Evolutionary conservation across 2,888 invertebrate genomes (phyloP).

Genomic region (Pyrgus malvae): DNA sequence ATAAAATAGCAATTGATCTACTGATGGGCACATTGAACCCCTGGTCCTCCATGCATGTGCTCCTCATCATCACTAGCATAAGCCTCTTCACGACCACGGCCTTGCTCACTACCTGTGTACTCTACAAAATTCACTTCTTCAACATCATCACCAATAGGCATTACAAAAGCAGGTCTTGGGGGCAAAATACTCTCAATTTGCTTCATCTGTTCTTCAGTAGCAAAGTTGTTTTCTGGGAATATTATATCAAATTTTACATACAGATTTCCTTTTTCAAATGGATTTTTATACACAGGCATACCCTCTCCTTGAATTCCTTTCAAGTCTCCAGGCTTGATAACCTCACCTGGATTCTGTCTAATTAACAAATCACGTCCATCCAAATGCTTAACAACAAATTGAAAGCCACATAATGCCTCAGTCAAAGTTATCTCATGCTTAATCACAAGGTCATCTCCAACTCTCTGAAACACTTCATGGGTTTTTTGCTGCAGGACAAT

Average conservation of each 20-base stretch:
- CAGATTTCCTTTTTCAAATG: slow-evolving; percentile 93
- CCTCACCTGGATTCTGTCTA: slow-evolving; percentile 88
- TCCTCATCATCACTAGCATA: slow-evolving; percentile 86
- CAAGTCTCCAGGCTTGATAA: slow-evolving; percentile 91
- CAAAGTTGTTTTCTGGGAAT: slow-evolving; percentile 92
- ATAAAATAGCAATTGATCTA: slow-evolving; percentile 70
- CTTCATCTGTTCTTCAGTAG: slow-evolving; percentile 84
- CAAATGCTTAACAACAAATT: slow-evolving; percentile 91
- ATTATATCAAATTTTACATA: slow-evolving; percentile 92
- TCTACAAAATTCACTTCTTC: slow-evolving; percentile 93
- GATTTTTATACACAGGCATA: slow-evolving; percentile 93
- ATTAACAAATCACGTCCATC: slow-evolving; percentile 93
- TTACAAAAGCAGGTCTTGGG: slow-evolving; percentile 84
- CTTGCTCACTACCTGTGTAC: slow-evolving; percentile 84
- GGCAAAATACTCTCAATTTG: slow-evolving; percentile 89
- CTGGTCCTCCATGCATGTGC: slow-evolving; percentile 79
- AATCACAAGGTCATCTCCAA: slow-evolving; percentile 88
- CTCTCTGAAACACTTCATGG: slow-evolving; percentile 90
- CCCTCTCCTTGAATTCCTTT: slow-evolving; percentile 92
- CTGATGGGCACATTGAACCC: slow-evolving; percentile 92
- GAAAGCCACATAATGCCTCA: slow-evolving; percentile 95
- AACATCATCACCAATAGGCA: slow-evolving; percentile 90
- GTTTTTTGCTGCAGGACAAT: slow-evolving; percentile 91
- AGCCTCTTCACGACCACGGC: slow-evolving; percentile 83
- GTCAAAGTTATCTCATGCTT: slow-evolving; percentile 89